Conservation (phyloP, 2,797 vertebrate species). For the Calcarius lapponicus region DNA sequence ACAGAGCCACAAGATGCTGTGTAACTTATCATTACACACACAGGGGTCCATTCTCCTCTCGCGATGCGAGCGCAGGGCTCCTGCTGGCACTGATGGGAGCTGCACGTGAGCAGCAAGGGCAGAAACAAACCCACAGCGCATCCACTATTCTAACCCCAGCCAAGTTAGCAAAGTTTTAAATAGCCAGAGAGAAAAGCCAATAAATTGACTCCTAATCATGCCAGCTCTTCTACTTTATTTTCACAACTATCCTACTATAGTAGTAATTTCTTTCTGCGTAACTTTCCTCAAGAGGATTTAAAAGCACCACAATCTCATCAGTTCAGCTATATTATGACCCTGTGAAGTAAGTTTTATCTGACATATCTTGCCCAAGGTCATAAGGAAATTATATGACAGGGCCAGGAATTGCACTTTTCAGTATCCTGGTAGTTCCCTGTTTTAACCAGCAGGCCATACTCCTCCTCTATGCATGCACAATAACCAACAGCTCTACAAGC, state of each 20-base stretch:
- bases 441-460: constrained; percentile 56
- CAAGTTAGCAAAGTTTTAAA: constrained; percentile 11
- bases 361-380: constrained; percentile 12
- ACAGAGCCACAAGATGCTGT: constrained; percentile 31
- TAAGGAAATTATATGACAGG: constrained; percentile 11
- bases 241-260: neutral
- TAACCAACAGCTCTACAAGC: neutral
- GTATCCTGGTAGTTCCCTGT: neutral
- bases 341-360: constrained; percentile 29
- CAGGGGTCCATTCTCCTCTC: constrained; percentile 44
- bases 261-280: constrained; percentile 14
- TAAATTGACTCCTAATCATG: neutral
- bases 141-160: neutral
- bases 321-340: neutral
- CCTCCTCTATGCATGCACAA: neutral
- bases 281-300: constrained; percentile 26
- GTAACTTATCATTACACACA: constrained; percentile 61
- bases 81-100: constrained; percentile 56
- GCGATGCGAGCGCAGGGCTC: neutral
- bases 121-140: neutral
- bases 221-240: neutral
- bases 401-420: neutral
- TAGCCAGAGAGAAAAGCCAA: neutral
- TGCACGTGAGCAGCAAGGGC: constrained; percentile 26
- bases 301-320: constrained; percentile 34